These are phyloP conservation scores for Alcedo atthis DNA, from an alignment of 2,797 vertebrate species.

Conservation along the genomic window DNA sequence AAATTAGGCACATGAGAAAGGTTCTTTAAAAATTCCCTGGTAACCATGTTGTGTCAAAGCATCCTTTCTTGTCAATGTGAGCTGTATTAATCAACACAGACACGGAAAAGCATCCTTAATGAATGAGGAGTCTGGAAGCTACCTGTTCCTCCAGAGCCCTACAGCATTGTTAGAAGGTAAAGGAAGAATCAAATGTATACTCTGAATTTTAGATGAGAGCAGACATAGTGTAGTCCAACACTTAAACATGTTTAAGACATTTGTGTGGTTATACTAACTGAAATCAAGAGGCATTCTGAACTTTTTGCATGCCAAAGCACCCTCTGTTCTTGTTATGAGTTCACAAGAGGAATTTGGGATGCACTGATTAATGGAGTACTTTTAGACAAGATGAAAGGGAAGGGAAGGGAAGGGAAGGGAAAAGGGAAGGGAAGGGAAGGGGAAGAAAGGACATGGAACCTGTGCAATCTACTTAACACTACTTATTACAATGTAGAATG, in stretches of 20 bases:
- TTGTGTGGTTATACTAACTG: not conserved
- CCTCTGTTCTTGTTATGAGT: not conserved
- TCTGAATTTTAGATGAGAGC: slow-evolving; percentile 14
- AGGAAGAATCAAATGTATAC: not conserved
- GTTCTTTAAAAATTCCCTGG: not conserved
- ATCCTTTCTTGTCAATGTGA: slow-evolving; percentile 19
- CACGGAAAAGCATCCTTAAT: slow-evolving; percentile 3
- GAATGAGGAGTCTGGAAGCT: not conserved
- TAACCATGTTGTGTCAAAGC: slow-evolving; percentile 1
- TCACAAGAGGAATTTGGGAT: not conserved
- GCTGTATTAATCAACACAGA: slow-evolving; percentile 24
- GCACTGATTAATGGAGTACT: not conserved
- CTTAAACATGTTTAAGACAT: not conserved
- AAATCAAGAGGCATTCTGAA: not conserved
- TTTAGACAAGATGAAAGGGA: not conserved
- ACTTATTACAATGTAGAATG: not conserved
- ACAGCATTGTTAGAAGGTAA: not conserved
- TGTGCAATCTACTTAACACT: not conserved
- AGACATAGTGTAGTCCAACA: not conserved
- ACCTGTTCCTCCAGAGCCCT: not conserved
- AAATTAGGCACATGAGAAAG: slow-evolving; percentile 9
- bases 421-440: not conserved
- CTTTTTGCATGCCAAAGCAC: not conserved
- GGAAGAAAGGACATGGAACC: not conserved
- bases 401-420: not conserved